Conservation (phyloP, 2,797 vertebrate species). For the Kryptopterus vitreolus region DNA sequence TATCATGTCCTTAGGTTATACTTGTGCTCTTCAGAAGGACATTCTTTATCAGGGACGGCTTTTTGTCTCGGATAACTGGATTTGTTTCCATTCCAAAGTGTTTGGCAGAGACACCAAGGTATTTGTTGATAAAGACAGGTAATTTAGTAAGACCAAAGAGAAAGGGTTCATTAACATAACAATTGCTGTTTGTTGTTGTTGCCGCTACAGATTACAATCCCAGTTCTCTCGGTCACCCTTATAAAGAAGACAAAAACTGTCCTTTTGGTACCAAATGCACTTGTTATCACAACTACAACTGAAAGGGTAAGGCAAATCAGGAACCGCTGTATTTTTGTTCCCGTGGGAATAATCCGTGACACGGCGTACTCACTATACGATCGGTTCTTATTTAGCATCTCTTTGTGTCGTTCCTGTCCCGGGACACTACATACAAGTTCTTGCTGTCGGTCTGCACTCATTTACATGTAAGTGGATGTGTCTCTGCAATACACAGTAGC, state of each 20-base stretch:
- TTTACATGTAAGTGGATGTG: conserved; percentile 78
- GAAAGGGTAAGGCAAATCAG: conserved; percentile 77
- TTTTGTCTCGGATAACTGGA: conserved; percentile 94
- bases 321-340: background rate
- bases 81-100: conserved; percentile 96
- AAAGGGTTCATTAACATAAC: conserved; percentile 1
- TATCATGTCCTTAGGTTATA: conserved; percentile 80
- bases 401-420: conserved; percentile 93
- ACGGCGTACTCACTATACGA: background rate
- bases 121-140: conserved; percentile 3
- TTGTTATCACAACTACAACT: conserved; percentile 83
- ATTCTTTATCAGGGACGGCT: conserved; percentile 94
- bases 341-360: background rate
- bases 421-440: conserved; percentile 92
- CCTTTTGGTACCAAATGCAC: conserved; percentile 92
- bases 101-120: conserved; percentile 98
- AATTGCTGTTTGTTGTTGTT: background rate
- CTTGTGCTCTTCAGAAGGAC: conserved; percentile 95
- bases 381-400: conserved; percentile 76
- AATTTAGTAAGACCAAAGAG: background rate
- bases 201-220: conserved; percentile 84
- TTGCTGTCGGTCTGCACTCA: conserved; percentile 86
- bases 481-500: background rate
- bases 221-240: conserved; percentile 81
- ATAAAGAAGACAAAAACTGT: conserved; percentile 98